Evolutionary conservation across 1,140 invertebrate genomes (phyloP), one percentile per base, ranked within the genome.

Genomic region (Ylistrum balloti): DNA sequence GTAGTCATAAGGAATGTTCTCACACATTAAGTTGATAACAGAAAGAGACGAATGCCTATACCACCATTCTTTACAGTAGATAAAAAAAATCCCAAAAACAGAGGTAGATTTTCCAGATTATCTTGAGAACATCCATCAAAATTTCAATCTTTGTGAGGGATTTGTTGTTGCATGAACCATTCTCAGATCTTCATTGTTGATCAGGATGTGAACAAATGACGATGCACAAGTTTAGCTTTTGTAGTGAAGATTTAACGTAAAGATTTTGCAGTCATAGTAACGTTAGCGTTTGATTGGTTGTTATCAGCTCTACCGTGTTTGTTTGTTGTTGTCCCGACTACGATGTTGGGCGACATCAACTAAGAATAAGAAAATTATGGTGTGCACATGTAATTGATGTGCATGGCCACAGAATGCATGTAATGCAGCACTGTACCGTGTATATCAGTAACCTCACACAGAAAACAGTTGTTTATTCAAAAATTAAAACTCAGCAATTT

Each of bases 191-290:
- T n/a, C 1, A 74, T 28, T 74, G 56, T 74, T 74, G 56, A 74
- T 74, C 56, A 74, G 22, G 56, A 74, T 74, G 56, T 74, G 56
- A 74, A 74, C 56, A 74, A 74, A 74, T 74, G 56, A 74, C 56
- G 56, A 74, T 74, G 56, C 56, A 74, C 22, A n/a, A n/a, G 56
- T n/a, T 17, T 74, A 74, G 56, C 56, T 74, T 74, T 74, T 74
- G 56, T 74, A 74, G 56, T 74, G 56, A 74, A 74, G 56, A 74
- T 74, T 74, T n/a, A 74, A 74, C 56, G 56, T 74, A 74, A 74
- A 74, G 56, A 74, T 74, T n/a, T n/a, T n/a, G 56, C 56, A 74
- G 56, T 74, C 56, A 74, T 74, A 74, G 56, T 74, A 74, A 74
- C 56, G 56, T 28, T 74, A 74, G 56, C 56, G 22, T 74, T 74